Conservation (phyloP, 2,888 invertebrate genomes). For the Drepanosiphum platanoidis region DNA sequence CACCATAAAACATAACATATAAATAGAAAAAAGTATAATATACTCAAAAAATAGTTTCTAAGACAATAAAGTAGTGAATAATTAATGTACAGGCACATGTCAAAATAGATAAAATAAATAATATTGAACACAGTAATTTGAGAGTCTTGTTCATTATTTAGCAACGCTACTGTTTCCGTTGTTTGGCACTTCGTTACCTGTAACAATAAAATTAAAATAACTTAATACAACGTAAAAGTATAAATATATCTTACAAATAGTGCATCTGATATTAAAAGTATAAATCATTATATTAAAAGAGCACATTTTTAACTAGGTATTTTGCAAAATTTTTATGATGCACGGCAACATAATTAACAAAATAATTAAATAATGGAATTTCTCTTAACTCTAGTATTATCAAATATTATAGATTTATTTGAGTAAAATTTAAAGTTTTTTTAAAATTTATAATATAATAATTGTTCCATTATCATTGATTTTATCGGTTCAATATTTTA, state of each 20-base stretch:
- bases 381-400: background rate
- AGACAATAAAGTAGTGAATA: background rate
- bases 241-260: background rate
- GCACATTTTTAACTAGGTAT: no score
- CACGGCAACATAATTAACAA: background rate
- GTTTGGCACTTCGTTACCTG: constrained; percentile 46
- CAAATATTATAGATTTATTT: background rate
- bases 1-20: background rate
- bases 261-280: no score
- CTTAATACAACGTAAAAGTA: background rate
- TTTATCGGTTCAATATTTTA: no score
- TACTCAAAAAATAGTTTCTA: background rate
- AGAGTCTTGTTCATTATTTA: constrained; percentile 20
- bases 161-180: constrained; percentile 25
- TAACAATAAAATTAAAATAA: constrained; percentile 19
- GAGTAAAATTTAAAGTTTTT: background rate
- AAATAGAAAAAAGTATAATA: background rate
- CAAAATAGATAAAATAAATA: constrained; percentile 64
- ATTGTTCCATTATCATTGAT: no score
- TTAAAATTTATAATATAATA: no score
- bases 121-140: background rate
- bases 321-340: no score
- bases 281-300: background rate
- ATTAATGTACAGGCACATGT: background rate
- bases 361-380: background rate